Conservation (phyloP, 2,113 vertebrate species). For the Bos taurus region ARS-UCD2.0 NC_037348.1:59044501-59045000, state of each 20-base stretch:
- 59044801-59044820: neutral
- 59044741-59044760: neutral
- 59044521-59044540: neutral
- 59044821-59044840: neutral
- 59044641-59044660: neutral
- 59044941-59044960: neutral
- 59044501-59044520: neutral
- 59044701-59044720: neutral
- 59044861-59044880: neutral
- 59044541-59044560: neutral
- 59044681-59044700: neutral
- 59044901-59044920: neutral
- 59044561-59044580: neutral
- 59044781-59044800: neutral
- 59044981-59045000: neutral
- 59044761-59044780: neutral
- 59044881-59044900: neutral
- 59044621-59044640: neutral
- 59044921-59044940: neutral
- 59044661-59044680: neutral
- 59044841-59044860: too few species aligned
- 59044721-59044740: neutral
- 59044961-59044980: neutral
- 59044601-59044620: fast-evolving
- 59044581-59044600: neutral